A percentile compares a stretch with the other conserved stretches of the same genome.
Conservation (phyloP, 92 coral and sea anemone genomes). For the Virgularia gustaviana region DNA sequence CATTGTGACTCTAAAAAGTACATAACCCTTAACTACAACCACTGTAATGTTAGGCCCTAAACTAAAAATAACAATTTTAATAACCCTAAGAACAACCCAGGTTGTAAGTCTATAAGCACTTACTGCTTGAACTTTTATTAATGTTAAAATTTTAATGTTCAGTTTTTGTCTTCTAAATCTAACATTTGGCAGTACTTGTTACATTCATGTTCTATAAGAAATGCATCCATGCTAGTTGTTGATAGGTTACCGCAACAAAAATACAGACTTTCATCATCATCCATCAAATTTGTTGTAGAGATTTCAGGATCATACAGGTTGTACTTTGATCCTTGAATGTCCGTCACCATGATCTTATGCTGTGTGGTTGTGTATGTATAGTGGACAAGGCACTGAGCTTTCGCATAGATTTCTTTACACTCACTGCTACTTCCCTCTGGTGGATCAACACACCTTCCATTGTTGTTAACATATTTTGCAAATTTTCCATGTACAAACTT, state of each 20-base stretch:
- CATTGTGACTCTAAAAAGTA: too few species aligned
- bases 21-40: too few species aligned
- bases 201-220: slow-evolving; percentile 33
- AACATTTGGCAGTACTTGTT: slow-evolving; percentile 50
- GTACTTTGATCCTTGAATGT: slow-evolving; percentile 42
- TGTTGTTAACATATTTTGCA: slow-evolving; percentile 59
- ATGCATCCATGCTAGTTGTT: slow-evolving; percentile 21
- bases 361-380: slow-evolving; percentile 42
- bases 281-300: slow-evolving; percentile 34
- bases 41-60: too few species aligned
- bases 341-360: slow-evolving; percentile 48
- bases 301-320: slow-evolving; percentile 57
- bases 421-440: slow-evolving; percentile 31
- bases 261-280: slow-evolving; percentile 14
- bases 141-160: too few species aligned
- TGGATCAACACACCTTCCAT: slow-evolving; percentile 52
- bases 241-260: slow-evolving; percentile 56
- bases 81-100: too few species aligned
- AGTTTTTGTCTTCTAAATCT: neutral
- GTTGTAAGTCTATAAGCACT: neutral
- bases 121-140: neutral
- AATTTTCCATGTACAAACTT: slow-evolving; percentile 62
- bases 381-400: slow-evolving; percentile 66
- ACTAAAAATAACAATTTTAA: too few species aligned
- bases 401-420: slow-evolving; percentile 50